phyloP scores from a whole-genome alignment of 2,888 invertebrate species.

The Autographa pulchrina region DNA sequence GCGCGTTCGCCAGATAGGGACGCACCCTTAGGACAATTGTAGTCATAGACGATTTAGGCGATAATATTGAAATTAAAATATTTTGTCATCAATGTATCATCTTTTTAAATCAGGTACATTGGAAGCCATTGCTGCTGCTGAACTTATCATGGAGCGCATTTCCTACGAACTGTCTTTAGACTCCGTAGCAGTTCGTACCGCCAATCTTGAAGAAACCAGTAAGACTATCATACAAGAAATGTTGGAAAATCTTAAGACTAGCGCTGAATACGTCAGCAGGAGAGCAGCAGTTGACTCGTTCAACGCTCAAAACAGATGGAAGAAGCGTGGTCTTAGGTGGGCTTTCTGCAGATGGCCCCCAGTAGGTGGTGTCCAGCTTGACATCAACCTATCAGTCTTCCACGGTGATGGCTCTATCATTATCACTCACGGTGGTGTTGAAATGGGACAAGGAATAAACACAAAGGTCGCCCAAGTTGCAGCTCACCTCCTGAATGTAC shows the following conservation, averaged over 20 bases:
- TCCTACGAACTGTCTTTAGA: slow-evolving; percentile 87
- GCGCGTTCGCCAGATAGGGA: no score
- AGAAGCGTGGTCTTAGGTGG: slow-evolving; percentile 90
- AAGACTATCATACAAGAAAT: slow-evolving; percentile 75
- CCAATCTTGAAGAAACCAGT: slow-evolving; percentile 82
- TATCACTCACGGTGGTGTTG: slow-evolving; percentile 92
- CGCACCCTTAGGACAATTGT: no score
- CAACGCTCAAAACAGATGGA: slow-evolving; percentile 92
- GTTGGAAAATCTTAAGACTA: slow-evolving; percentile 83
- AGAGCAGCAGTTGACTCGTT: slow-evolving; percentile 84
- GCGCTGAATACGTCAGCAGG: slow-evolving; percentile 86
- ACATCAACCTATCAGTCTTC: slow-evolving; percentile 54
- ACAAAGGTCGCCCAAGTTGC: slow-evolving; percentile 91
- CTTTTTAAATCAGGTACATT: slow-evolving; percentile 75
- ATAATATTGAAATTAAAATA: no score
- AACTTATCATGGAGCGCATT: slow-evolving; percentile 90
- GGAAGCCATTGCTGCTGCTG: slow-evolving; percentile 76
- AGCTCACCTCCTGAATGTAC: slow-evolving; percentile 91
- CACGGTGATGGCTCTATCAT: slow-evolving; percentile 91
- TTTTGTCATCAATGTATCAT: neutral
- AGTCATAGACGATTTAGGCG: no score
- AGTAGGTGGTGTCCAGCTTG: slow-evolving; percentile 19
- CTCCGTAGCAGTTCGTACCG: slow-evolving; percentile 86
- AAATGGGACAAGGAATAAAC: slow-evolving; percentile 94
- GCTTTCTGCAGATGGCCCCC: slow-evolving; percentile 89